These are phyloP conservation scores for Bhutanitis thaidina DNA, from an alignment of 2,888 invertebrate species.

Conservation along the genomic window DNA sequence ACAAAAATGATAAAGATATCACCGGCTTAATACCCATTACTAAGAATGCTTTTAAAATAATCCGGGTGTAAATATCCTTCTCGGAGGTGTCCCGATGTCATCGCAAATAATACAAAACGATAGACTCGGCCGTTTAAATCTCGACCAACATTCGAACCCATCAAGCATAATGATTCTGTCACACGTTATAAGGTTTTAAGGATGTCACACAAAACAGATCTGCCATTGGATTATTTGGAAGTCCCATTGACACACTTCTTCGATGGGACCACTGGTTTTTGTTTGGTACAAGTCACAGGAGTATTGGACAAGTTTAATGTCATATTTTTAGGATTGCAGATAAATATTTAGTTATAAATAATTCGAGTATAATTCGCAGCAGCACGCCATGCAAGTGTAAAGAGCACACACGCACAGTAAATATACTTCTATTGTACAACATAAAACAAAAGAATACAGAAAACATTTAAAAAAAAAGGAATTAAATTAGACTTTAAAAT, in stretches of 20 bases:
- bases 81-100: constrained; percentile 3
- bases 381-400: no score
- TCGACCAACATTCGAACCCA: background rate
- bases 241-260: constrained; percentile 10
- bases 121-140: background rate
- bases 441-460: no score
- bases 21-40: constrained; percentile 4
- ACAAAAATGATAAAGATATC: constrained; percentile 6
- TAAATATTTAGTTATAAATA: no score
- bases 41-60: constrained; percentile 18
- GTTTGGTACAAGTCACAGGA: constrained; percentile 1
- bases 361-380: no score
- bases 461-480: no score
- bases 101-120: constrained; percentile 7
- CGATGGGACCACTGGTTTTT: constrained; percentile 7
- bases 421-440: no score
- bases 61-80: constrained; percentile 15
- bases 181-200: constrained; percentile 20
- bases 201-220: constrained; percentile 34
- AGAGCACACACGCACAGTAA: no score
- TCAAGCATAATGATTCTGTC: constrained; percentile 4
- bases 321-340: no score
- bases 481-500: no score
- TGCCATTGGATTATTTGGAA: constrained; percentile 28
- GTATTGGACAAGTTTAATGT: background rate